Base-by-base conservation (phyloP, 2,797 vertebrate genomes). In the Cyprinodon diabolis region DNA sequence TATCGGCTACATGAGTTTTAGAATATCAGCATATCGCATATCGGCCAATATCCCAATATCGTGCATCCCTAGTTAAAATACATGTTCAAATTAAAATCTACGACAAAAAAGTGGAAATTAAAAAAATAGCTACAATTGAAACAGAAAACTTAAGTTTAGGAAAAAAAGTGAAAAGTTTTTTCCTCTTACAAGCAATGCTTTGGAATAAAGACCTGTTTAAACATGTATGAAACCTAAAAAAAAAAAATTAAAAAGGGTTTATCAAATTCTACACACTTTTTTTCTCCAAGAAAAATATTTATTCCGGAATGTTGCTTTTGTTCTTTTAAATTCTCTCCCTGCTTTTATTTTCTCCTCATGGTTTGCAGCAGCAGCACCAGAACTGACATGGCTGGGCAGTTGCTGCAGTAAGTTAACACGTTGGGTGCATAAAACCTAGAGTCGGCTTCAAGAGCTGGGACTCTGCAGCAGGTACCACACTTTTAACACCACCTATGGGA, bases 381-480 rank as follows among this genome's bases (percentile, higher is more conserved):
- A 78, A 43, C 14, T 69, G 79, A 58, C 81, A 74, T 84, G 68
- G 30, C 51, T 68, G 72, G 69, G 77, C 55, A 71, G 19, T 37
- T 17, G 67, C 75, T 51, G 74, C 68, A 9, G 23, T 12, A 45
- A 65, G n/a, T 47, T 43, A 80, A 49, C 66, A 68, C 60, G n/a
- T 67, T 56, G 74, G 62, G 72, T 72, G 69, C 65, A 72, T 14
- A 65, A 35, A 70, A 51, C 40, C 35, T 14, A 6, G 51, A 75
- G 40, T 19, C 66, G 67, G 78, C 65, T 76, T 71, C 49, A n/a
- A 47, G 68, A 69, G 25, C 45, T 5, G 75, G 70, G 66, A 72
- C 73, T 87, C 85, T 88, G 87, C 89, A 83, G 87, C 77, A 81
- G 74, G 66, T 60, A 75, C 77, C 52, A 67, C 47, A 51, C 62